Evolutionary conservation across 2,888 invertebrate genomes (phyloP).

Genomic region (Sycophila texana): DNA sequence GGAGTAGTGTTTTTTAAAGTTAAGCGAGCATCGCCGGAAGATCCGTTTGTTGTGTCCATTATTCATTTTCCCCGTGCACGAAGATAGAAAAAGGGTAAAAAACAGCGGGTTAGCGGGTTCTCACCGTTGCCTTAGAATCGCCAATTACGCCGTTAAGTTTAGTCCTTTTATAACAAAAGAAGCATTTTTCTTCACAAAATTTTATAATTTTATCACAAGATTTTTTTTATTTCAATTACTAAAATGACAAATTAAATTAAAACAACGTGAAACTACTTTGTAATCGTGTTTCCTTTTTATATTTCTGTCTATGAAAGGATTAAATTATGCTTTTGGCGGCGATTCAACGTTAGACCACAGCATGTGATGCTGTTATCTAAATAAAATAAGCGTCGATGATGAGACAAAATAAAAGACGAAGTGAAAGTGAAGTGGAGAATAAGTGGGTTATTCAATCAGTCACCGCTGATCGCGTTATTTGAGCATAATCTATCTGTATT

Average conservation of each 20-base stretch:
- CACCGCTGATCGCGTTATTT: constrained; percentile 44
- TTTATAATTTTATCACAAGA: not conserved
- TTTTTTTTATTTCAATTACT: not conserved
- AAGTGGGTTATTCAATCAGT: constrained; percentile 22
- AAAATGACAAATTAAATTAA: not conserved
- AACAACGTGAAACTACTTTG: no score
- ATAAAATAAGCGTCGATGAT: constrained; percentile 25
- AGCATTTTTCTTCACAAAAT: not conserved
- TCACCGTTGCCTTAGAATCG: constrained; percentile 56
- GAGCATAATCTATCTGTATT: constrained; percentile 46
- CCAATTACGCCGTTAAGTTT: constrained; percentile 35
- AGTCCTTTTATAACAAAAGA: constrained; percentile 30
- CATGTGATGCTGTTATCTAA: constrained; percentile 38
- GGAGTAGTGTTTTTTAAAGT: constrained; percentile 51
- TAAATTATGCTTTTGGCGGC: constrained; percentile 6
- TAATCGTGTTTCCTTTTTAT: not conserved
- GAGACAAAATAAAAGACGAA: constrained; percentile 13
- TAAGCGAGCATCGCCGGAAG: constrained; percentile 42
- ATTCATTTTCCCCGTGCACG: constrained; percentile 32
- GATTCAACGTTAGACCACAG: constrained; percentile 32
- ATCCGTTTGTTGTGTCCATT: constrained; percentile 45
- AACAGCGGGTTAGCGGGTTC: constrained; percentile 49
- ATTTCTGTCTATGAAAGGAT: constrained; percentile 24
- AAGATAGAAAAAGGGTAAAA: constrained; percentile 5
- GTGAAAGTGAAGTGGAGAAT: constrained; percentile 3